Percentiles rank a stretch among this genome's conserved stretches.
phyloP scores from a whole-genome alignment of 2,113 vertebrate genomes.

The Chamaetylas fuelleborni region DNA sequence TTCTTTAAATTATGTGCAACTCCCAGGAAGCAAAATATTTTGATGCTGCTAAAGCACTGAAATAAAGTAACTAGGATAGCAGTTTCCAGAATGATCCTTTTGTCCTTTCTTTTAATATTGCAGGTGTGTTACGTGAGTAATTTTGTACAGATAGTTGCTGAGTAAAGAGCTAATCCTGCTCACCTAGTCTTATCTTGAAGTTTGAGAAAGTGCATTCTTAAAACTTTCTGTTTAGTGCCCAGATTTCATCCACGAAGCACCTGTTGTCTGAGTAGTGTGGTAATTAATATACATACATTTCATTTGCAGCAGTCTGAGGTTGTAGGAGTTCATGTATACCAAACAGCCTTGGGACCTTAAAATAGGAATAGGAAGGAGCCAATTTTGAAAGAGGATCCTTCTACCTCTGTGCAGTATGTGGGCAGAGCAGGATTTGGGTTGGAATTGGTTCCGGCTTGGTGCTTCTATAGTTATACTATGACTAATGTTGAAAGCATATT shows the following conservation, averaged over 20 bases:
- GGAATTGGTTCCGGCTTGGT: background rate
- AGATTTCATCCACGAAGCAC: background rate
- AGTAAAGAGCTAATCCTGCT: background rate
- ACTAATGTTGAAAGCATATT: background rate
- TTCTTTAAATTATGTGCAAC: background rate
- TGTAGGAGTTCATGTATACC: background rate
- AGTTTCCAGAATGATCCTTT: slow-evolving; percentile 16
- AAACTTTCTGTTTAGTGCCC: background rate
- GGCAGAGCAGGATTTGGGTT: background rate
- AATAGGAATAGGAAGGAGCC: background rate
- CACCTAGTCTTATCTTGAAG: background rate
- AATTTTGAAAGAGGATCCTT: background rate
- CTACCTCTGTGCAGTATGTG: background rate
- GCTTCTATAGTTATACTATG: background rate
- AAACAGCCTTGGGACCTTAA: background rate
- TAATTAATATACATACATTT: background rate
- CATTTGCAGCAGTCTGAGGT: background rate
- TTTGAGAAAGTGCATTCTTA: background rate
- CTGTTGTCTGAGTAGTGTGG: background rate
- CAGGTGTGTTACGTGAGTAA: background rate
- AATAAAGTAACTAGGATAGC: background rate
- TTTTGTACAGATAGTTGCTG: slow-evolving; percentile 1
- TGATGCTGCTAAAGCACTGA: background rate
- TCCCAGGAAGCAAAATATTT: background rate
- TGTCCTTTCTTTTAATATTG: background rate